A percentile compares a stretch with the other conserved stretches of the same genome.
phyloP scores from a whole-genome alignment of 92 coral and sea anemone species.

The Hydrozoanthus gracilis region DNA sequence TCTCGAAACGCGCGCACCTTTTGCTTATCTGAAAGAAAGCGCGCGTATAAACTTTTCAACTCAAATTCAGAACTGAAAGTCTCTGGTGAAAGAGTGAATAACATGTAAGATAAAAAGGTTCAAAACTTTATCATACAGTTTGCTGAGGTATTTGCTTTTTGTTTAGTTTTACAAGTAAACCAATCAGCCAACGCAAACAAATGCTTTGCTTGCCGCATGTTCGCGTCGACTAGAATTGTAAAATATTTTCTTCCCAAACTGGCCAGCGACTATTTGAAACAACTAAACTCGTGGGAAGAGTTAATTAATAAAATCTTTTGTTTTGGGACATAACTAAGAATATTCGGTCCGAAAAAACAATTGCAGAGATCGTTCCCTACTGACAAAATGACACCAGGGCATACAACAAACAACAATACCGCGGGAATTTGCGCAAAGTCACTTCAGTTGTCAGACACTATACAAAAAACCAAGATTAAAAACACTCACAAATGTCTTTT shows the following conservation, averaged over 20 bases:
- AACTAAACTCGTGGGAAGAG: not conserved
- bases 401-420: not conserved
- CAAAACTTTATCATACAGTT: not conserved
- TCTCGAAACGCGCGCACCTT: no score
- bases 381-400: not conserved
- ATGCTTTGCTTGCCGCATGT: not conserved
- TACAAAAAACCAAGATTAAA: conserved; percentile 2
- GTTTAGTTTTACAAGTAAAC: not conserved
- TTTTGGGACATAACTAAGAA: not conserved
- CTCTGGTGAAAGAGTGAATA: not conserved
- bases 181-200: not conserved
- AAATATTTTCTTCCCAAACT: not conserved
- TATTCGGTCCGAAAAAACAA: conserved; percentile 15
- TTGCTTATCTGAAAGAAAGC: no score
- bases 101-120: not conserved
- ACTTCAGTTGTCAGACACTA: not conserved
- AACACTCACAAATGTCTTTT: not conserved
- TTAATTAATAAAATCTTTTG: not conserved
- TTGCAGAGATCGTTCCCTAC: not conserved
- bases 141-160: not conserved
- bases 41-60: no score
- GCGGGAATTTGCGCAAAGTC: not conserved
- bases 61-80: no score
- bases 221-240: not conserved
- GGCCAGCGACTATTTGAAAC: not conserved